These are phyloP conservation scores for Vannuccia rotundouncinata DNA, from an alignment of 2,888 invertebrate genomes.

Conservation along the genomic window DNA sequence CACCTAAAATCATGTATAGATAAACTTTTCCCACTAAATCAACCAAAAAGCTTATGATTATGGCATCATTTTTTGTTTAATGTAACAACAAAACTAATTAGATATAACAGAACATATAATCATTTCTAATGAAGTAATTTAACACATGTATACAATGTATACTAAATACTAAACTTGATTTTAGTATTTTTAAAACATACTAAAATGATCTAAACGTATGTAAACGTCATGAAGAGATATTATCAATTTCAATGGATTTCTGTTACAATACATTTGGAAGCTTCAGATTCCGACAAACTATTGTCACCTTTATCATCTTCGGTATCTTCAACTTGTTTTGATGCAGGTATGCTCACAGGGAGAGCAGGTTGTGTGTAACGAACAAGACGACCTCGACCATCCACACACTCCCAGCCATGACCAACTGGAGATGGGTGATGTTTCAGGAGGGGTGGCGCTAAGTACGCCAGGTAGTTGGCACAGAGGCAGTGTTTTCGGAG, in stretches of 20 bases:
- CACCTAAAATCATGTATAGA: constrained; percentile 21
- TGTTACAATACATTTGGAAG: constrained; percentile 7
- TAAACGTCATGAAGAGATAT: constrained; percentile 10
- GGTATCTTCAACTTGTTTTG: constrained; percentile 7
- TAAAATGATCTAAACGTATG: not conserved
- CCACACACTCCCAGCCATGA: constrained; percentile 9
- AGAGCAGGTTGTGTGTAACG: not conserved
- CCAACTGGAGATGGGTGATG: not conserved
- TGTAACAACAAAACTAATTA: constrained; percentile 23
- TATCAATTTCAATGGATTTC: not conserved
- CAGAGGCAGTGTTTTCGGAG: constrained; percentile 8
- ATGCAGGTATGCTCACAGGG: not conserved
- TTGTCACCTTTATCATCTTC: constrained; percentile 6
- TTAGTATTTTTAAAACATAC: constrained; percentile 19
- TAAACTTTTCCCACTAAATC: constrained; percentile 6
- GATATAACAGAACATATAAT: constrained; percentile 7
- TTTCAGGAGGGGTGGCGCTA: too few relatives aligned
- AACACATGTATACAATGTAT: constrained; percentile 12
- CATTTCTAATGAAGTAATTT: constrained; percentile 15
- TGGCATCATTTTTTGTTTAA: not conserved
- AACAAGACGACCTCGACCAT: not conserved
- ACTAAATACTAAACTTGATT: constrained; percentile 2
- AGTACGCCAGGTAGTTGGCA: constrained; percentile 21
- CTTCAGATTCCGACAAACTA: constrained; percentile 24
- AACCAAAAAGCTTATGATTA: not conserved